Base-by-base conservation (phyloP, 2,888 invertebrate genomes). In the Coecobrya sp. region DNA sequence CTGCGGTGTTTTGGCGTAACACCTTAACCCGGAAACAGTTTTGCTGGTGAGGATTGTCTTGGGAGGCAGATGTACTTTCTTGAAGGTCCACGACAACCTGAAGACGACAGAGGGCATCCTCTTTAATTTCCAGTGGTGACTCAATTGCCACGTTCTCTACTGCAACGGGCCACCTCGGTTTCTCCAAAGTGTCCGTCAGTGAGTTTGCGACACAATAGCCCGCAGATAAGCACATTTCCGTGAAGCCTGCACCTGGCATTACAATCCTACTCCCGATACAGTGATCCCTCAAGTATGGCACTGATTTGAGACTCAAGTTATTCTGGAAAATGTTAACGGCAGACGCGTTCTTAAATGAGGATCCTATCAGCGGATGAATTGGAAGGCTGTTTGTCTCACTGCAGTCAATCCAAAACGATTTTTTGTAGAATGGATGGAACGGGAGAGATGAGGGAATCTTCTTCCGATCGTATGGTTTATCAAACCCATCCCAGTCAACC, bases 401-500 rank as follows among this genome's bases (percentile, higher is more conserved):
- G 11, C 7, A 7, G 0, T 81, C 70, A 1, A 65, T 22, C 87
- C 87, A 88, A 52, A 84, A 73, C 13, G 16, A 22, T n/a, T 92
- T 92, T 4, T 84, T 2, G 25, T 84, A 52, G 52, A 92, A 92
- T n/a, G 92, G 92, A 49, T 92, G 59, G n/a, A 30, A 25, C 0
- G 92, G 87, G 0, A 92, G 30, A 0, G 27, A 4, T 1, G n/a
- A 7, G 7, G 36, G 36, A 36, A 88, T 22, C 36, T 73, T 76
- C 13, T 85, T 89, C 25, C 89, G n/a, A 0, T 19, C 3, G 55
- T 89, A 92, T 0, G 16, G 36, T 10, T 27, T 13, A 27, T 89
- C 89, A 68, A 55, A 89, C 0, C 70, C 84, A 13, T 55, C 25
- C 92, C 92, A 92, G 45, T 92, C 82, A 11, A 92, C 49, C 8